Base-by-base conservation (phyloP, 2,113 vertebrate species). In the western clawed frog (Xenopus tropicalis) region DNA sequence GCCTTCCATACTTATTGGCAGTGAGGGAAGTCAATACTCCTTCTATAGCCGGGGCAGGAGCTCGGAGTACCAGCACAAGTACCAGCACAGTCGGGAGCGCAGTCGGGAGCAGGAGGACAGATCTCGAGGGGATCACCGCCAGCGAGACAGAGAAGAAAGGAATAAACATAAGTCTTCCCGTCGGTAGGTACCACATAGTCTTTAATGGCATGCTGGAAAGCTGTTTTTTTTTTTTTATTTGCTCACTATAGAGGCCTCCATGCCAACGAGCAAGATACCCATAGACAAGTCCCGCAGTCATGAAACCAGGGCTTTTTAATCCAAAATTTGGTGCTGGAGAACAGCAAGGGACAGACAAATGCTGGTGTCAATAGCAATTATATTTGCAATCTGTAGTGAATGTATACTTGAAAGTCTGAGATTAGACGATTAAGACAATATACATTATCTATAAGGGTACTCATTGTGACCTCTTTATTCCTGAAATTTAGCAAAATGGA, bases 161-260 rank as follows among this genome's bases (percentile, higher is more conserved):
- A 77, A 80, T 72, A 90, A 88, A 80, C 86, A 87, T 77, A 90
- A 88, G 66, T 88, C 88, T 2, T 90, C 87, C 0, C 82, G 86
- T 3, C 83, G 86, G 86, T 89, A 70, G 66, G 82, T 4, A 11
- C 14, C 29, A 37, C 43, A 14, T 14, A 48, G 9, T 11, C 46
- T 48, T 11, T 46, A 46, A 46, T 4, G 46, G 1, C 12, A 48
- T 48, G 11, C 16, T 48, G 16, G 46, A 48, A 8, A 48, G 6
- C 6, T 37, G 3, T 29, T 46, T 3, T 11, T 48, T 14, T 17
- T 4, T 5, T 14, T 48, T 17, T 5, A 44, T 6, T 6, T 44
- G 43, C 13, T 13, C 6, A 8, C 13, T 44, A 44, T 8, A 44
- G 43, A 13, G 13, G 7, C 43, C 7, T 6, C 7, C 13, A 44